Evolutionary conservation across 2,888 invertebrate genomes (phyloP), one percentile per base, ranked within the genome.

Genomic region (Neoascia interrupta): DNA sequence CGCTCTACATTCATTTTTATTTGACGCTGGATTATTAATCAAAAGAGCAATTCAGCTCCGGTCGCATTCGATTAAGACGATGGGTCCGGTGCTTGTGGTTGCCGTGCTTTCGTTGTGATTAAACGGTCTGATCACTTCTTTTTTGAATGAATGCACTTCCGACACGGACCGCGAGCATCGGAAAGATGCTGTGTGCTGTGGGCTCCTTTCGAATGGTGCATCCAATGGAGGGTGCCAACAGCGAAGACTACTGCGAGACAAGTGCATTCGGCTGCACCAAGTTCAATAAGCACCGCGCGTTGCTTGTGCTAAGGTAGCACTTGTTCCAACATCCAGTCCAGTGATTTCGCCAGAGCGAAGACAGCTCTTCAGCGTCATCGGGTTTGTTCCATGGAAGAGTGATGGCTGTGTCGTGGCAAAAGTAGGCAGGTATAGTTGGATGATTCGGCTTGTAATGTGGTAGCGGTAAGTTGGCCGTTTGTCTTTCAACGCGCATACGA

Each of bases 271-370:
- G 28, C 43, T 72, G 60, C 41, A 56, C 15, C 54, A 66, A 79
- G 79, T 79, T 79, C 79, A 79, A 79, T 73, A 73, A 79, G 73
- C 61, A 73, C 79, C 73, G 79, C 76, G 60, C 34, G 36, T 19
- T 51, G 58, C 31, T 49, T 47, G 45, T 47, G 64, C 36, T 31
- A 18, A 39, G 37, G 66, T 56, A 53, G 54, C 61, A 70, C 70
- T 68, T 73, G 73, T 73, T 79, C 37, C 36, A 43, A 63, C 66
- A 73, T 68, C 19, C 47, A 68, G 61, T 68, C 47, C 68, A 68
- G 61, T 61, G 58, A 64, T 60, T 60, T 70, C 23, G 64, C 72
- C n/a, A 37, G 45, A 60, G 58, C 41, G 61, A 21, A 73, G 79
- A 79, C 79, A 79, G 79, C 60, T 73, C 72, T 61, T 68, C 68